Evolutionary conservation across 2,113 vertebrate species (phyloP), one percentile per base, ranked within the genome.

Genomic region (Bothrops jararaca): DNA sequence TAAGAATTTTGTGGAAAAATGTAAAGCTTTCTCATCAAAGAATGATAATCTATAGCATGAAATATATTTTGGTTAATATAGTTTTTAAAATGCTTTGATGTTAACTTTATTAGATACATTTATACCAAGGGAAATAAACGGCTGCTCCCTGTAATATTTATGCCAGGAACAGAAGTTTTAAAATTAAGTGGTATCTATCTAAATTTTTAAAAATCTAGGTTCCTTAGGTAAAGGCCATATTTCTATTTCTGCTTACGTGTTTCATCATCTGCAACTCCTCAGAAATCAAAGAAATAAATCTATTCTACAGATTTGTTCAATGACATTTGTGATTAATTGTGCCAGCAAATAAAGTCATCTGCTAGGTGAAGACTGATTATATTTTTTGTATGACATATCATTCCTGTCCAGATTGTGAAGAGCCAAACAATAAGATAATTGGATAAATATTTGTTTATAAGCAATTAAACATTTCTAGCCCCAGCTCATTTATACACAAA

Each of bases 41-140:
- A n/a, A 48, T 93, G 88, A 94, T 95, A 91, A 92, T 96, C 92
- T 96, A 93, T 96, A 95, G 96, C 95, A 96, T 91, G 94, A 94
- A 95, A 97, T 95, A 91, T 90, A 90, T 93, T 95, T 97, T 96
- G 95, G 95, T 96, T 95, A 91, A 95, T 42, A 53, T 95, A 92
- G 9, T 96, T 95, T 93, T 91, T 92, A 89, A 94, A 94, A 92
- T 85, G 89, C 92, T 96, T 97, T 97, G 96, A 97, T 97, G 95
- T 95, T 95, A 89, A 95, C 96, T 96, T 97, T 95, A 97, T 92
- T 95, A 94, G 95, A 94, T 95, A 93, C 53, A 94, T 93, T 92
- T 94, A 64, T 93, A 86, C 89, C 93, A 87, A 93, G 45, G 92
- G 4, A n/a, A 56, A 26, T 60, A 34, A 93, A 93, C 26, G 20